Base-by-base conservation (phyloP, 2,113 vertebrate species). In the Oryzias curvinotus region DNA sequence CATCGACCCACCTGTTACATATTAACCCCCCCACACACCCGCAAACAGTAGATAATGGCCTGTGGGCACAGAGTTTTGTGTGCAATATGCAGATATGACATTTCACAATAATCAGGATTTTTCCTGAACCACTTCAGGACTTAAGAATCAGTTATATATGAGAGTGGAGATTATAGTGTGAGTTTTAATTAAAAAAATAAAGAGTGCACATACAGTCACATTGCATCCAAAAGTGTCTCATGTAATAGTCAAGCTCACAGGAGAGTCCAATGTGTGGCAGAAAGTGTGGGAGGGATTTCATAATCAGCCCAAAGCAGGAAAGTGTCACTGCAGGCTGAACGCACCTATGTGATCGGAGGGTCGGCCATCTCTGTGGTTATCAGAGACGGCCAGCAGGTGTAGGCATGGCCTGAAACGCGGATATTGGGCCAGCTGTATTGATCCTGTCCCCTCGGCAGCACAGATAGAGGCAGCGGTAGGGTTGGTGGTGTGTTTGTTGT, bases 1-100 rank as follows among this genome's bases (percentile, higher is more conserved):
- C 82, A 93, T 93, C 88, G 91, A 92, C 89, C 83, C 4, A 8
- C 4, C n/a, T 18, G 88, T 92, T 91, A 93, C 78, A 90, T 51
- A 93, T 93, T 93, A 93, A 91, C 90, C 77, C 50, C 84, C 73
- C 69, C 72, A 71, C 50, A 55, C 65, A 56, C 75, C 68, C 60
- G 65, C 55, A 76, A 46, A 73, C 48, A 75, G 62, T 55, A 73
- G 79, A 83, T 82, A 50, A 71, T 75, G 68, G 59, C 72, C 73
- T 62, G 54, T 49, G 56, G 53, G 71, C 75, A 63, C 63, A 42
- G 47, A 57, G 51, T 14, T 47, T 28, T 65, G 55, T 68, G 47
- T 56, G 50, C 50, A 71, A 64, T 42, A 41, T 52, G 18, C 19
- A 44, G n/a, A 65, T 52, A 67, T 52, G 48, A 43, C 52, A 59